Evolutionary conservation across 2,113 vertebrate species (phyloP).

Genomic region (Platichthys flesus): DNA sequence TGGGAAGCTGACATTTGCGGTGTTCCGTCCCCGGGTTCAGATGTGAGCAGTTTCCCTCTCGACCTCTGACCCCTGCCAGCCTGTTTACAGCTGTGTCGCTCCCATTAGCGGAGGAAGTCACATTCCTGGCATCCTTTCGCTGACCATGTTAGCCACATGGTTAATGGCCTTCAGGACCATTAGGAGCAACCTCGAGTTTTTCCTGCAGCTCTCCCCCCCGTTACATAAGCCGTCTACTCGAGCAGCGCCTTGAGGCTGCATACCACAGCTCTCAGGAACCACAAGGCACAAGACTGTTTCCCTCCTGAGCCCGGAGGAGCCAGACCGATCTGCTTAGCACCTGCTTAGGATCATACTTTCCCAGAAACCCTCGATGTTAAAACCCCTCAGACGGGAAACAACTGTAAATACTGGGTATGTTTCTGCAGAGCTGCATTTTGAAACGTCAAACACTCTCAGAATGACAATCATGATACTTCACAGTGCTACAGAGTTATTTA

Average conservation of each 20-base stretch:
- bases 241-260: slow-evolving; percentile 54
- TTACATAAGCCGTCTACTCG: slow-evolving; percentile 64
- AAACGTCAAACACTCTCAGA: not conserved
- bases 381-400: not conserved
- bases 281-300: slow-evolving; percentile 56
- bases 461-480: not conserved
- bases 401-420: not conserved
- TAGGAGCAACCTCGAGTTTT: slow-evolving; percentile 37
- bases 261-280: slow-evolving; percentile 44
- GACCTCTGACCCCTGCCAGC: slow-evolving; percentile 64
- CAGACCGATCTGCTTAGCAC: slow-evolving; percentile 32
- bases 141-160: slow-evolving; percentile 47
- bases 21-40: slow-evolving; percentile 40
- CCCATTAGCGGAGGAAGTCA: slow-evolving; percentile 60
- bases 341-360: slow-evolving; percentile 14
- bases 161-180: slow-evolving; percentile 62
- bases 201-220: slow-evolving; percentile 9
- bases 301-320: slow-evolving; percentile 37
- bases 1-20: slow-evolving; percentile 67
- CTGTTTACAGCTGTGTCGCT: slow-evolving; percentile 62
- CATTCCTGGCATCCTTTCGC: slow-evolving; percentile 69
- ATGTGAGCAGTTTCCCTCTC: slow-evolving; percentile 57
- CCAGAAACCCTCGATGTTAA: not conserved
- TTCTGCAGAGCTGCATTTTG: not conserved
- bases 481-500: not conserved